These are phyloP conservation scores for Cremastinae sp. DNA, from an alignment of 2,888 invertebrate species.

Conservation along the genomic window DNA sequence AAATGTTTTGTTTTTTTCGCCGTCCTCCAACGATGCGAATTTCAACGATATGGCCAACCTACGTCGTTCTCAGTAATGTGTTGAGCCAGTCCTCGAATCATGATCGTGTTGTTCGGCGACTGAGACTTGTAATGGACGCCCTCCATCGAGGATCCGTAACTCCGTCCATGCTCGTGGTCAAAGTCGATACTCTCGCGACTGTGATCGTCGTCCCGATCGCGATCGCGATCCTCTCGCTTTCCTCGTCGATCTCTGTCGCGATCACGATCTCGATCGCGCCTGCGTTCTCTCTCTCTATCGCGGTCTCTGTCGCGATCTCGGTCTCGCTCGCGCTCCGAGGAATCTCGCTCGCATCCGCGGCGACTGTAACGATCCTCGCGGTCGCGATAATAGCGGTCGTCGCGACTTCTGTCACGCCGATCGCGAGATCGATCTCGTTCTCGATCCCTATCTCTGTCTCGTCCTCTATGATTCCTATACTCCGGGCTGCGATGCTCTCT, in stretches of 20 bases:
- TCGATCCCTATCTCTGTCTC: conserved; percentile 62
- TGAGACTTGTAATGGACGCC: conserved; percentile 82
- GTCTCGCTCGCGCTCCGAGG: conserved; percentile 66
- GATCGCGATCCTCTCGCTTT: conserved; percentile 69
- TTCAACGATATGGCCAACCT: conserved; percentile 75
- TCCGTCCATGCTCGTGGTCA: conserved; percentile 76
- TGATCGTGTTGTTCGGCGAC: conserved; percentile 86
- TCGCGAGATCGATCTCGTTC: conserved; percentile 71
- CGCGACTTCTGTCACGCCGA: conserved; percentile 74
- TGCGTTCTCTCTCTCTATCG: conserved; percentile 72
- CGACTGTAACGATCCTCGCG: conserved; percentile 73
- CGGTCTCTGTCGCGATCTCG: conserved; percentile 72
- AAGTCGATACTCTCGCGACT: conserved; percentile 76
- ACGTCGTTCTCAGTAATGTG: conserved; percentile 90
- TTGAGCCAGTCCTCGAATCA: conserved; percentile 87
- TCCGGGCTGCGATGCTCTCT: conserved; percentile 75
- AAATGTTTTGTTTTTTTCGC: background rate
- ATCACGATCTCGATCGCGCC: conserved; percentile 75
- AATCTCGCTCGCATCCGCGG: conserved; percentile 62
- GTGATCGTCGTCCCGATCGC: conserved; percentile 77
- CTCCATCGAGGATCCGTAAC: conserved; percentile 77
- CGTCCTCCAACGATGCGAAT: background rate
- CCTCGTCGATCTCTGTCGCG: conserved; percentile 72
- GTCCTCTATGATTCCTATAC: conserved; percentile 72
- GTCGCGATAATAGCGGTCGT: conserved; percentile 74